Evolutionary conservation across 2,113 vertebrate genomes (phyloP).

Genomic region (Toxostoma redivivum): DNA sequence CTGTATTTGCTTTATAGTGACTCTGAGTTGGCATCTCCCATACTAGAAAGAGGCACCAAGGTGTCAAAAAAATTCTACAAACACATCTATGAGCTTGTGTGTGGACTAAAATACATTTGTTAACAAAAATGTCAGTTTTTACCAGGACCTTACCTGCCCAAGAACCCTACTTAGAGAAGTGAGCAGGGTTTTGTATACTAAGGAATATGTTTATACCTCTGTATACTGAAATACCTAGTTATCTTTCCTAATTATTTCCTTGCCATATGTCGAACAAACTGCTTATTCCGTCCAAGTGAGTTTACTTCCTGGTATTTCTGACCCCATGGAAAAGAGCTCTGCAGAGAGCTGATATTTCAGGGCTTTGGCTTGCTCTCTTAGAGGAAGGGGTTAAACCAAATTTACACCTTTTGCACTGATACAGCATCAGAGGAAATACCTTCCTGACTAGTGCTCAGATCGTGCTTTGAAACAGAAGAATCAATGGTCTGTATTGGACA

Average conservation of each 20-base stretch:
- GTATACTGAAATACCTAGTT: not conserved
- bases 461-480: not conserved
- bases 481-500: not conserved
- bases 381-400: not conserved
- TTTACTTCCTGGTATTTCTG: not conserved
- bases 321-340: not conserved
- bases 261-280: not conserved
- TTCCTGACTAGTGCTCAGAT: not conserved
- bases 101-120: not conserved
- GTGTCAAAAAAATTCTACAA: not conserved
- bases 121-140: not conserved
- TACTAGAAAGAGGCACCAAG: not conserved
- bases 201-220: not conserved
- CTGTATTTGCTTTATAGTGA: accelerated
- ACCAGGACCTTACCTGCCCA: not conserved
- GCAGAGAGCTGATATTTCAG: not conserved
- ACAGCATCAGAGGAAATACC: not conserved
- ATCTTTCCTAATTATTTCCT: not conserved
- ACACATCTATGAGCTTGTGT: not conserved
- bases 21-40: not conserved
- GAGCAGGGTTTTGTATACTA: not conserved
- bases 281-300: not conserved
- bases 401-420: not conserved
- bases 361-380: accelerated
- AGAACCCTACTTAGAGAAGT: not conserved